Evolutionary conservation across 92 coral and sea anemone species (phyloP).

Genomic region (Phenganax marumi): DNA sequence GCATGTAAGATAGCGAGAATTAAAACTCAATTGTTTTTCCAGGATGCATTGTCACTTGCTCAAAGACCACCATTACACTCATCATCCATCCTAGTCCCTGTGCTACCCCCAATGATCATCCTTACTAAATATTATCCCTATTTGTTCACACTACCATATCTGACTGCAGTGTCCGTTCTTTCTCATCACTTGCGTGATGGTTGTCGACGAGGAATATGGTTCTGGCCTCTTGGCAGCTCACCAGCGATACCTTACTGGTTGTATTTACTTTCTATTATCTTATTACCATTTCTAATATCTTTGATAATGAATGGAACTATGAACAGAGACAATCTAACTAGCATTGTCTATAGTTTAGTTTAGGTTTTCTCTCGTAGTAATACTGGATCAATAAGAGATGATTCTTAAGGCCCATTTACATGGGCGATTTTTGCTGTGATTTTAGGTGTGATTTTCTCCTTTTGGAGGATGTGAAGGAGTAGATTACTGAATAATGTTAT

Average conservation of each 20-base stretch:
- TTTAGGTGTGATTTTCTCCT: too few relatives aligned
- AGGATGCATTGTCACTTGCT: conserved; percentile 71
- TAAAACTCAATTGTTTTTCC: background rate
- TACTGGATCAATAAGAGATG: too few relatives aligned
- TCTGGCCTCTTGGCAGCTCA: conserved; percentile 91
- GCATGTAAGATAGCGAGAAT: background rate
- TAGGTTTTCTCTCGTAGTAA: too few relatives aligned
- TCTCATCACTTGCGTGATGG: conserved; percentile 95
- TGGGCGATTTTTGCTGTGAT: too few relatives aligned
- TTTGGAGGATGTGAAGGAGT: too few relatives aligned
- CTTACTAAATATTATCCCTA: conserved; percentile 14
- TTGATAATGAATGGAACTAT: background rate
- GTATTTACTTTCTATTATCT: conserved; percentile 53
- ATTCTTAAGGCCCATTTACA: too few relatives aligned
- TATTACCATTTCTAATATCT: conserved; percentile 46
- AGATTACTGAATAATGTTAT: too few relatives aligned
- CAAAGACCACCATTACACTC: conserved; percentile 76
- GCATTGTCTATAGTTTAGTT: background rate
- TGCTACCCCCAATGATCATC: conserved; percentile 43
- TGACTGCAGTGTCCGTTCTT: conserved; percentile 68
- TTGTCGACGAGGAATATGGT: conserved; percentile 85
- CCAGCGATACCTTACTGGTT: conserved; percentile 80
- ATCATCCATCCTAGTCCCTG: conserved; percentile 71
- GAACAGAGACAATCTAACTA: background rate
- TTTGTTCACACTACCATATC: conserved; percentile 62